These are phyloP conservation scores for Brachionus paranguensis DNA, from an alignment of 1,140 invertebrate genomes.

Conservation along the genomic window DNA sequence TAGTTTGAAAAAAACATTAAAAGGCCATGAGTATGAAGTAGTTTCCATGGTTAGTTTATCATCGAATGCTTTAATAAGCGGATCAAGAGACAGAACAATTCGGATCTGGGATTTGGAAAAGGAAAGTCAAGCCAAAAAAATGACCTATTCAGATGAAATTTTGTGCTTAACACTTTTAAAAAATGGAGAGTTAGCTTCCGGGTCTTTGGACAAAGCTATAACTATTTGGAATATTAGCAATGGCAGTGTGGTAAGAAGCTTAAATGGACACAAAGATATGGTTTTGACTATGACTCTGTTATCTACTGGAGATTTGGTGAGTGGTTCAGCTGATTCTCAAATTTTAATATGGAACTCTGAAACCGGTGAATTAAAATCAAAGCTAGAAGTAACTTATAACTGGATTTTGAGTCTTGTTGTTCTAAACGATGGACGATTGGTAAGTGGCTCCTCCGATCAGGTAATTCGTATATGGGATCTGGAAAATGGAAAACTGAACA, in stretches of 20 bases:
- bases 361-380: background rate
- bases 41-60: background rate
- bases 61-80: slow-evolving; percentile 43
- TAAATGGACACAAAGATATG: background rate
- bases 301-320: background rate
- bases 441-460: background rate
- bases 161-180: background rate
- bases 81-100: slow-evolving; percentile 46
- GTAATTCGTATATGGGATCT: slow-evolving; percentile 13
- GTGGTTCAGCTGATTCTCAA: background rate
- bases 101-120: slow-evolving; percentile 46
- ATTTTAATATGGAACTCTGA: background rate
- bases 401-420: background rate
- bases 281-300: background rate
- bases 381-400: background rate
- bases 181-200: background rate
- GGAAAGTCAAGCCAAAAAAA: slow-evolving; percentile 42
- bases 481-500: background rate
- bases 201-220: background rate
- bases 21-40: slow-evolving; percentile 21
- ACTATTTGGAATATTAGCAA: slow-evolving; percentile 8
- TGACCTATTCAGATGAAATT: slow-evolving; percentile 41
- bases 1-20: background rate
- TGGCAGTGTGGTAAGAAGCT: background rate
- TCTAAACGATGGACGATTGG: background rate